Evolutionary conservation across 2,797 vertebrate genomes (phyloP), one percentile per base, ranked within the genome.

Genomic region (Sandelia bainsii): DNA sequence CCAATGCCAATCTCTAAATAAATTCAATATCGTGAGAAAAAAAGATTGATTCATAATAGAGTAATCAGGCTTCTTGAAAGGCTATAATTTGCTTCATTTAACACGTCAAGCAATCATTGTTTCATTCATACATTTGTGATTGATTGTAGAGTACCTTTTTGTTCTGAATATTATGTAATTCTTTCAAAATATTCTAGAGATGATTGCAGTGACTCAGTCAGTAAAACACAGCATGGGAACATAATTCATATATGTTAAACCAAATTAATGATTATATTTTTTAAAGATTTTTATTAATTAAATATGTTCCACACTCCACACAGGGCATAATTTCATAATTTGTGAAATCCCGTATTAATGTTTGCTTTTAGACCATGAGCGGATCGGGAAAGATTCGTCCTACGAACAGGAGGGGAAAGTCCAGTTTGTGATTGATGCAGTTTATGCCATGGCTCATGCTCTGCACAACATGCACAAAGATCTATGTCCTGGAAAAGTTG

Each of bases 381-480:
- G 97, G 77, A 98, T 98, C 1, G 97, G 97, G 66, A 96, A 96
- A 86, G 97, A 98, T 85, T 98, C 97, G 0, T 92, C 94, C 0
- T 98, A 98, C 0, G 97, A 98, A 72, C 97, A 98, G 88, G 97
- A 98, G 82, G 97, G 97, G 71, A 98, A 98, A 77, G 97, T 98
- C 19, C 97, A 98, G 79, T 98, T 98, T 16, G 97, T 98, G 79
- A 97, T 98, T 0, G 97, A 98, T 0, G 97, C 97, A 0, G 95
- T 98, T 51, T 98, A 98, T 0, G 93, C 97, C 87, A 98, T 97
- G 96, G 97, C 96, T n/a, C 96, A 98, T 0, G 97, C 97, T 0
- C 94, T 98, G 65, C 97, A 98, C 27, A 95, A 95, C 88, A 98
- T 98, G 96, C 97, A 98, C 92, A 96, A 94, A 65, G 94, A 96